Conservation (phyloP, 2,113 vertebrate genomes). For the Oncorhynchus masou region DNA sequence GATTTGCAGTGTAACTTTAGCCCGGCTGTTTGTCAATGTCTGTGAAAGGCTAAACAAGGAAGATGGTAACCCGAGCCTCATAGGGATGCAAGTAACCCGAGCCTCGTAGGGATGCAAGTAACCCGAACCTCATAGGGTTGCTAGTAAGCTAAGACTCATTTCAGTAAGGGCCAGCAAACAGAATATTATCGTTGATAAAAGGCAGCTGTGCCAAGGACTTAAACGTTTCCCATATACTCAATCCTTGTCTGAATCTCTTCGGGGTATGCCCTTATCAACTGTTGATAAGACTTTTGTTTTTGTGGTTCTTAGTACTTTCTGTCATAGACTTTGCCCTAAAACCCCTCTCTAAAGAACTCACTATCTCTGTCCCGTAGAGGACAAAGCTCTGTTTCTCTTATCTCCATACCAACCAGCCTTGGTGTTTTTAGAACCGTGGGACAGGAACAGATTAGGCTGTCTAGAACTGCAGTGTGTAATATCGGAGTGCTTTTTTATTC, state of each 20-base stretch:
- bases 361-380: conserved; percentile 40
- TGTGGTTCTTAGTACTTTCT: conserved; percentile 31
- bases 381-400: conserved; percentile 20
- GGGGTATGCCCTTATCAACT: conserved; percentile 33
- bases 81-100: too few relatives aligned
- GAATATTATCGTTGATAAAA: too few relatives aligned
- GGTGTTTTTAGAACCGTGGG: conserved; percentile 20
- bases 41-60: too few relatives aligned
- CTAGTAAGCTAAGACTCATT: too few relatives aligned
- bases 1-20: too few relatives aligned
- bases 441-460: conserved; percentile 31
- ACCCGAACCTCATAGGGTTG: too few relatives aligned
- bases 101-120: too few relatives aligned
- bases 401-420: conserved; percentile 38
- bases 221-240: not conserved
- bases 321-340: not conserved
- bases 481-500: conserved; percentile 54
- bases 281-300: conserved; percentile 33
- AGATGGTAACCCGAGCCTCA: too few relatives aligned
- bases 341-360: not conserved
- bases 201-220: too few relatives aligned
- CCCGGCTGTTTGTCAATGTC: too few relatives aligned
- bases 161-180: too few relatives aligned
- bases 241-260: conserved; percentile 23
- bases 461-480: conserved; percentile 27